A percentile compares a stretch with the other conserved stretches of the same genome.
phyloP scores from a whole-genome alignment of 37 sponge, comb jelly and placozoan species.

The Cliona cf. orientalis region DNA sequence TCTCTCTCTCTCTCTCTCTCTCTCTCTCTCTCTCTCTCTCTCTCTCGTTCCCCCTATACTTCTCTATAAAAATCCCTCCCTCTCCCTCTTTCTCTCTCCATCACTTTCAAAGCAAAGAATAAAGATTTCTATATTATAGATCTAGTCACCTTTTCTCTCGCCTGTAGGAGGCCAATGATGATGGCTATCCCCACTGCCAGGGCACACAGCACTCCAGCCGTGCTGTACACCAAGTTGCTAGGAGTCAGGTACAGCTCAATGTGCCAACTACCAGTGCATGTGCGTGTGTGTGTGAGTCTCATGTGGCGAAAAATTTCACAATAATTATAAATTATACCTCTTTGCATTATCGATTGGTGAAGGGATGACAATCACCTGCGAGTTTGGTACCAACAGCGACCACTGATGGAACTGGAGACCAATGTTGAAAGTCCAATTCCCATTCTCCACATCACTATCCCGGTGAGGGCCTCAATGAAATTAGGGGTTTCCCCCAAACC shows the following conservation, averaged over 20 bases:
- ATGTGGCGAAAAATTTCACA: too few species aligned
- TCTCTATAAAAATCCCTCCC: too few species aligned
- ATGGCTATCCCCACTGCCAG: conserved; percentile 38
- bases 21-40: too few species aligned
- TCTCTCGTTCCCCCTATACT: too few species aligned
- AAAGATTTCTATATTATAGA: too few species aligned
- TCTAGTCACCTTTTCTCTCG: conserved; percentile 67
- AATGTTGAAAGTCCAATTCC: neutral
- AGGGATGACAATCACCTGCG: conserved; percentile 66
- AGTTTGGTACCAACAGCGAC: conserved; percentile 59
- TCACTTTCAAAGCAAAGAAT: too few species aligned
- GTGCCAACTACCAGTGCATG: conserved; percentile 63
- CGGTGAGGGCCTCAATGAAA: conserved; percentile 56
- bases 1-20: too few species aligned
- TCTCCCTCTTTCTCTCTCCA: too few species aligned
- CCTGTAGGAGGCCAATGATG: conserved; percentile 55
- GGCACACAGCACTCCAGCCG: conserved; percentile 47
- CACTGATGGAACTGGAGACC: conserved; percentile 16
- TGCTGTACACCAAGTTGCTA: conserved; percentile 52
- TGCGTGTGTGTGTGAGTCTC: too few species aligned
- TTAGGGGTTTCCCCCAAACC: conserved; percentile 74
- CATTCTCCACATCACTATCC: conserved; percentile 20
- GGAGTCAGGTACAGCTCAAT: conserved; percentile 69
- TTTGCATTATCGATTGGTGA: conserved; percentile 22
- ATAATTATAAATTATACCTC: too few species aligned